Evolutionary conservation across 1,140 invertebrate species (phyloP), one percentile per base, ranked within the genome.

Genomic region (Drosophila serrata): DNA sequence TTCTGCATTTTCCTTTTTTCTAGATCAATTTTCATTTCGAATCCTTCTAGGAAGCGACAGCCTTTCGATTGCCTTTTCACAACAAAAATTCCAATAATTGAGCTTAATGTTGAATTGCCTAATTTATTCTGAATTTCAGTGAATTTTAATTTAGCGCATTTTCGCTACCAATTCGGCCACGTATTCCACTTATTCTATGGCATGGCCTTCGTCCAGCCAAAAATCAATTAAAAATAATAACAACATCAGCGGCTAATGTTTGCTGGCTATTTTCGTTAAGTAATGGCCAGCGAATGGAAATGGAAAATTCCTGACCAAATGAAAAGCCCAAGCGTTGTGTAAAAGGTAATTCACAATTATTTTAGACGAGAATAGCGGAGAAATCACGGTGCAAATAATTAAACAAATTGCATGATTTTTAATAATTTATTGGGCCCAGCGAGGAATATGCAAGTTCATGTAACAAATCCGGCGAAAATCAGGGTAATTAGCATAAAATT

Each of bases 191-290:
- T 43, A 77, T 43, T 59, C 27, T 5, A 12, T 46, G 7, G 27
- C 19, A 17, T n/a, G 24, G 22, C 22, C 22, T n/a, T 9, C 29
- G 15, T 37, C 51, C 8, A 19, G 48, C 48, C 48, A 55, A 80
- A 77, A 82, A 75, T 53, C 76, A 84, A 87, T 82, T 88, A 80
- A 78, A 84, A 87, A 82, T 87, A 87, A 88, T 76, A 87, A 82
- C 72, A 82, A 57, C 73, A 77, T 53, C 53, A 37, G n/a, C 9
- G 39, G 56, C 70, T 67, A 84, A 84, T 82, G 69, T 45, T 70
- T 37, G 29, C 48, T 57, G 56, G 45, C 70, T 62, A 80, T 82
- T 82, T 84, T 43, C 59, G 56, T 60, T 69, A 69, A 78, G 62
- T 78, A 82, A 86, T 62, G 62, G 33, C 13, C 46, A 59, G 49